phyloP scores from a whole-genome alignment of 1,140 invertebrate species.

The Pseudomyrmex sp. region DNA sequence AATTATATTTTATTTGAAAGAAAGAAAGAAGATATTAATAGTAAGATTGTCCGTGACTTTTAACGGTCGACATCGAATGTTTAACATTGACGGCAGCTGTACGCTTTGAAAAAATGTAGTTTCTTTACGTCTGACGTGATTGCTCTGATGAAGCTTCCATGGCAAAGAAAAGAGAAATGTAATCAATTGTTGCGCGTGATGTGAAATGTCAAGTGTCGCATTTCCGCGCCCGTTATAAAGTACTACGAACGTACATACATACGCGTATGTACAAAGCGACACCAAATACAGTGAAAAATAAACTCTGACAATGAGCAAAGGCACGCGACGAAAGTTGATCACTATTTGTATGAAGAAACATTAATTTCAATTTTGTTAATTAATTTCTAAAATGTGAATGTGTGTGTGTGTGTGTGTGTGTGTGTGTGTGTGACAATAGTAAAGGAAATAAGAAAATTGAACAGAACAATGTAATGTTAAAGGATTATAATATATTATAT shows the following conservation, averaged over 20 bases:
- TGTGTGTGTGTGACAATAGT: background rate
- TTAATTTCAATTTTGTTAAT: too few species aligned
- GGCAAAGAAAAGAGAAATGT: background rate
- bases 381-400: too few species aligned
- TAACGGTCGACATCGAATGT: background rate
- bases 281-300: too few species aligned
- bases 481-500: conserved; percentile 71
- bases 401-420: too few species aligned
- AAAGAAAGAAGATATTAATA: background rate
- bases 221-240: too few species aligned
- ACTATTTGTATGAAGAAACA: too few species aligned
- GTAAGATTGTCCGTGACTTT: background rate
- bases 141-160: background rate
- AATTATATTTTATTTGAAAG: too few species aligned
- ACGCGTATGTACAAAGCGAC: too few species aligned
- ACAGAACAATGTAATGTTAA: conserved; percentile 25
- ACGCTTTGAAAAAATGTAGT: background rate
- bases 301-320: too few species aligned
- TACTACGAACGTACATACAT: too few species aligned
- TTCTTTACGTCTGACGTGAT: background rate
- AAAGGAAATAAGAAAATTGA: background rate
- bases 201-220: background rate
- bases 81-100: background rate
- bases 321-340: too few species aligned
- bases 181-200: background rate